phyloP scores from a whole-genome alignment of 2,797 vertebrate species.

The Phalanger gymnotis region DNA sequence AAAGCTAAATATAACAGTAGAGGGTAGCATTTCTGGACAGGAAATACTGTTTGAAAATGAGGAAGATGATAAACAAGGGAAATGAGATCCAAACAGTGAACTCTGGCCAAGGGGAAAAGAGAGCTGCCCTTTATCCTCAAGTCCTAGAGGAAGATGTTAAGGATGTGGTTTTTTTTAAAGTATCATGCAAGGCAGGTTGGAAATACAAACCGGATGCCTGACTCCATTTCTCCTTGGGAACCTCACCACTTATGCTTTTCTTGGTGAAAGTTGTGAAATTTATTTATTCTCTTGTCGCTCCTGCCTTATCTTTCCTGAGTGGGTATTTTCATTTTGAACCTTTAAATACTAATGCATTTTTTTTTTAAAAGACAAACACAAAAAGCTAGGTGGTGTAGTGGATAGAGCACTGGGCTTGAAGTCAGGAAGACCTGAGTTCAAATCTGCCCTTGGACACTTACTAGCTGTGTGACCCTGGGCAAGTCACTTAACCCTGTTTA shows the following conservation, averaged over 20 bases:
- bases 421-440: neutral
- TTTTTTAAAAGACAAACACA: too few relatives aligned
- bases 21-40: conserved; percentile 45
- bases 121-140: conserved; percentile 10
- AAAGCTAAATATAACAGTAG: conserved; percentile 29
- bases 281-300: neutral
- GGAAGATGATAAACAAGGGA: conserved; percentile 44
- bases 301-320: neutral
- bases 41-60: conserved; percentile 49
- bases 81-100: conserved; percentile 3
- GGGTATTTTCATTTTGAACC: neutral
- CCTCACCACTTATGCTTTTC: neutral
- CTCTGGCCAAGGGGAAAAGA: neutral
- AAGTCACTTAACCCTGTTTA: too few relatives aligned
- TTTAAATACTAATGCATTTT: neutral
- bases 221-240: neutral
- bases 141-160: neutral
- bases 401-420: neutral
- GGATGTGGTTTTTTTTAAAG: neutral
- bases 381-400: too few relatives aligned
- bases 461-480: too few relatives aligned
- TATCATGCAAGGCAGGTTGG: neutral
- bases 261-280: neutral
- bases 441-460: too few relatives aligned
- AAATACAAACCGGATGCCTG: neutral